phyloP scores from a whole-genome alignment of 2,113 vertebrate genomes.

The Otus sunia region DNA sequence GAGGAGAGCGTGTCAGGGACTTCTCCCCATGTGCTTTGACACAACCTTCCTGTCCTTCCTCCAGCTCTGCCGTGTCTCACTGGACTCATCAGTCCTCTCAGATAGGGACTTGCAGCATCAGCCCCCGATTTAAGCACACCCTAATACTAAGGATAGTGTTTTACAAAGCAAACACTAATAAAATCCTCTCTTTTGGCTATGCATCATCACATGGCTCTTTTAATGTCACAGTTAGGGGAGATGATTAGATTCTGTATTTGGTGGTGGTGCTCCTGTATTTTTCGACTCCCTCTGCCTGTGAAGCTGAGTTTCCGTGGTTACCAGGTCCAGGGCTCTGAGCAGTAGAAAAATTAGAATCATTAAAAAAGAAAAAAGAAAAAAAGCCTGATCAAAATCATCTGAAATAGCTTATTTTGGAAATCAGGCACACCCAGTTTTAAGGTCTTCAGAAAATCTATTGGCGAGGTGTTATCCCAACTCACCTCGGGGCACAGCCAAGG shows the following conservation, averaged over 20 bases:
- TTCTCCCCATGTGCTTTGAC: neutral
- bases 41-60: neutral
- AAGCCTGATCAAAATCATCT: neutral
- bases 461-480: neutral
- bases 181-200: neutral
- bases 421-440: neutral
- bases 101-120: fast-evolving
- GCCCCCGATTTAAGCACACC: neutral
- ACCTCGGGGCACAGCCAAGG: neutral
- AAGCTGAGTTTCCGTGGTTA: constrained; percentile 67
- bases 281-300: neutral
- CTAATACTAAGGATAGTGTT: neutral
- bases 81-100: neutral
- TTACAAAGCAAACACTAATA: neutral
- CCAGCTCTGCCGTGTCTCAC: fast-evolving
- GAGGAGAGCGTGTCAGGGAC: fast-evolving
- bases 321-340: constrained; percentile 21
- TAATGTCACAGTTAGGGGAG: neutral
- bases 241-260: neutral
- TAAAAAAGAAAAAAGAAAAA: neutral
- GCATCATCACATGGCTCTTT: neutral
- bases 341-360: constrained; percentile 46
- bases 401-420: neutral
- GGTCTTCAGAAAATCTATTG: neutral
- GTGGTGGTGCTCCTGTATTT: constrained; percentile 3